phyloP scores from a whole-genome alignment of 2,888 invertebrate genomes.

The Trichogramma dendrolimi region DNA sequence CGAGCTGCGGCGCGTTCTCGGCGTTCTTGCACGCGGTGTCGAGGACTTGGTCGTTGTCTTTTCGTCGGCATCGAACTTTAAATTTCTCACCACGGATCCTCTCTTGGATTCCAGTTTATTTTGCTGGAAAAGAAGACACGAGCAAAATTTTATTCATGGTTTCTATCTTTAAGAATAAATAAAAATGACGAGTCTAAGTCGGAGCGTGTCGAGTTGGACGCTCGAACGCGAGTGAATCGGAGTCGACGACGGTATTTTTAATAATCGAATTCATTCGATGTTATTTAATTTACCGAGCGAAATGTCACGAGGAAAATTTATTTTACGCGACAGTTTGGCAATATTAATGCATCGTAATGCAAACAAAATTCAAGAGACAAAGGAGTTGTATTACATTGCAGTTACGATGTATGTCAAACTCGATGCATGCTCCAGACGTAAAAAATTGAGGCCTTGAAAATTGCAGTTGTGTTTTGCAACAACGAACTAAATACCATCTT shows the following conservation, averaged over 20 bases:
- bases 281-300: not conserved
- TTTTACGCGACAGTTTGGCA: conserved; percentile 18
- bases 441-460: too few relatives aligned
- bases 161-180: too few relatives aligned
- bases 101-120: conserved; percentile 16
- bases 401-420: too few relatives aligned
- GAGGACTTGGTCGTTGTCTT: conserved; percentile 28
- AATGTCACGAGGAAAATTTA: conserved; percentile 13
- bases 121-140: conserved; percentile 10
- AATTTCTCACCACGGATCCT: conserved; percentile 19
- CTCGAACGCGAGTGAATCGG: too few relatives aligned
- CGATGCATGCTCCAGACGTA: too few relatives aligned
- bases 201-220: too few relatives aligned
- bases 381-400: too few relatives aligned
- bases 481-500: conserved; percentile 16
- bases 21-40: conserved; percentile 24
- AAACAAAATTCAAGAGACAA: conserved; percentile 9
- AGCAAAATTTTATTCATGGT: not conserved
- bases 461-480: not conserved
- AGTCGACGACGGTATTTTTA: too few relatives aligned
- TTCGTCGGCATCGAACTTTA: conserved; percentile 13
- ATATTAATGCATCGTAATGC: conserved; percentile 3
- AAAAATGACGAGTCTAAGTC: too few relatives aligned
- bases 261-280: not conserved
- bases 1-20: conserved; percentile 30